Percentiles rank a stretch among this genome's conserved stretches.
Conservation (phyloP, 2,888 invertebrate genomes). For the Synergus laeviventris region DNA sequence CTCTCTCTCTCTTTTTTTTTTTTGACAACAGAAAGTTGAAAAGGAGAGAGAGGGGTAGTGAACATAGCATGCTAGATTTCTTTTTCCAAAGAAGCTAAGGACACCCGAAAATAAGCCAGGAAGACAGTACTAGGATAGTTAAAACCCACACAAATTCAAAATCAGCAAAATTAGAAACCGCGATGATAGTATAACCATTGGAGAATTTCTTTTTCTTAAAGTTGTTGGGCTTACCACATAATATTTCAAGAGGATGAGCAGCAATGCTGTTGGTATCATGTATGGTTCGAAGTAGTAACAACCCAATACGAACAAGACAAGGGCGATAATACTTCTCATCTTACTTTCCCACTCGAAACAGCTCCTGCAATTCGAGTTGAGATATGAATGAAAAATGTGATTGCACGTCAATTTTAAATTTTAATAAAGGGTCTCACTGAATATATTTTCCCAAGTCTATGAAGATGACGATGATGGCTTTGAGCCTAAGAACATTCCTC, state of each 20-base stretch:
- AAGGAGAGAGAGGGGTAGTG: conserved; percentile 9
- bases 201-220: not conserved
- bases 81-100: not conserved
- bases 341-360: conserved; percentile 99
- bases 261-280: conserved; percentile 91
- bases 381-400: conserved; percentile 27
- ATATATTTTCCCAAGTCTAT: conserved; percentile 93
- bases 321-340: conserved; percentile 87
- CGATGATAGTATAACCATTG: not conserved
- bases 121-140: not conserved
- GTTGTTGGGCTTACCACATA: conserved; percentile 78
- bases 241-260: conserved; percentile 88
- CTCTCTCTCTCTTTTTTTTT: conserved; percentile 41
- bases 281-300: conserved; percentile 97
- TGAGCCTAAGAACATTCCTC: conserved; percentile 93
- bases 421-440: conserved; percentile 82
- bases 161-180: not conserved
- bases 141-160: not conserved
- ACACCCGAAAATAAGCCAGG: not conserved
- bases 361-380: conserved; percentile 80
- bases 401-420: not conserved
- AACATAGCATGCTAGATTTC: not conserved
- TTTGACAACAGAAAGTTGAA: conserved; percentile 2
- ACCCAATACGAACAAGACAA: conserved; percentile 89
- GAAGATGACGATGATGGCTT: conserved; percentile 91